These are phyloP conservation scores for Trichonephila clavipes DNA, from an alignment of 1,140 invertebrate species.

Conservation along the genomic window DNA sequence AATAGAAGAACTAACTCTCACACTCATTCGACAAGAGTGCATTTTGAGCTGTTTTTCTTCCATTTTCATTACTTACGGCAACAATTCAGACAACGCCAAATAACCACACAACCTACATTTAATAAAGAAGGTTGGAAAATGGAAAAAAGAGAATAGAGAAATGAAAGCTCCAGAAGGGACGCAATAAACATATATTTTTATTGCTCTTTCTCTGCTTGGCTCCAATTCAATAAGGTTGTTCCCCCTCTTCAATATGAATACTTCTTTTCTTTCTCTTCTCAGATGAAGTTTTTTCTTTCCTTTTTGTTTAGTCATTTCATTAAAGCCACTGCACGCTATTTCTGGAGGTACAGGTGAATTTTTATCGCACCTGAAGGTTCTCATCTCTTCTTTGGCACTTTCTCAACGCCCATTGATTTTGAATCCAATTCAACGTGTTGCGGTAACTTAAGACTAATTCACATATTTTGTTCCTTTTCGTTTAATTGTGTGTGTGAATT, in stretches of 20 bases:
- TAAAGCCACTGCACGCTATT: neutral
- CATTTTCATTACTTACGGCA: no score
- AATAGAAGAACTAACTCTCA: no score
- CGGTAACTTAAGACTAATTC: no score
- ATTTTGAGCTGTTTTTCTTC: no score
- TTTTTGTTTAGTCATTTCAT: neutral
- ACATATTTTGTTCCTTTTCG: no score
- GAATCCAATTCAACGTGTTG: no score
- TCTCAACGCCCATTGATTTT: no score
- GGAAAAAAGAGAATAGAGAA: neutral
- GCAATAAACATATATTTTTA: conserved; percentile 29
- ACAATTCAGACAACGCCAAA: no score
- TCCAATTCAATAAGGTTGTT: conserved; percentile 19
- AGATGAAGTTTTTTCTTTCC: neutral
- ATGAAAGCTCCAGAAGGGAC: neutral
- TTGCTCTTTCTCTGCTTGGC: neutral
- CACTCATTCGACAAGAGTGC: no score
- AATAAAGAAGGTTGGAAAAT: neutral
- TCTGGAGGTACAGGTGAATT: neutral
- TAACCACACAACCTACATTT: neutral
- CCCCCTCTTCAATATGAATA: neutral
- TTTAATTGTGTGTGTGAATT: no score
- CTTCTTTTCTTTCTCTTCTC: neutral
- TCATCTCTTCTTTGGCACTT: no score
- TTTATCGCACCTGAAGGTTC: neutral